Conservation (phyloP, 2,888 invertebrate species). For the Sinhomidia bicolor region DNA sequence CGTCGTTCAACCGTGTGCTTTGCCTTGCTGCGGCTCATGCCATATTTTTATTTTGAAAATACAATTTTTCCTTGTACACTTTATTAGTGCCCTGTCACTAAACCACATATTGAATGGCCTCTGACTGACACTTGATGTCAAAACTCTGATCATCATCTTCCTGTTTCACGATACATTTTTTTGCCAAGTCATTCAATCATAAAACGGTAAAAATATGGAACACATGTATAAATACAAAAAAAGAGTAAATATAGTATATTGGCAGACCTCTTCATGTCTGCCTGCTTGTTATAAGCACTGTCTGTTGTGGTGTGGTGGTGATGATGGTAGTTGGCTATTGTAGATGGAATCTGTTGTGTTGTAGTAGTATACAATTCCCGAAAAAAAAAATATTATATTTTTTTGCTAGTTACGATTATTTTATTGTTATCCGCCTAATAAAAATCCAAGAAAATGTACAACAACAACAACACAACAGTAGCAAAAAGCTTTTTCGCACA, state of each 20-base stretch:
- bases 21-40: background rate
- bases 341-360: too few relatives aligned
- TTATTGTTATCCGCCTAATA: conserved; percentile 42
- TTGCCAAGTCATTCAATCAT: conserved; percentile 64
- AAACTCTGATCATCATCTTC: conserved; percentile 58
- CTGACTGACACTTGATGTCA: conserved; percentile 68
- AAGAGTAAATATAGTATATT: too few relatives aligned
- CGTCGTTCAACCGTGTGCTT: too few relatives aligned
- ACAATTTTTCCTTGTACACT: background rate
- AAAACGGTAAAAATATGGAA: conserved; percentile 61
- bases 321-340: too few relatives aligned
- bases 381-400: conserved; percentile 33
- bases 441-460: conserved; percentile 29
- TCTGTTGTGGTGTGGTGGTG: background rate
- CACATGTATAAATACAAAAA: conserved; percentile 8
- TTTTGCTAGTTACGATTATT: conserved; percentile 50
- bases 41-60: conserved; percentile 22
- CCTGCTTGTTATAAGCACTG: background rate
- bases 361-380: background rate
- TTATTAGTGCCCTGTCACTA: conserved; percentile 25
- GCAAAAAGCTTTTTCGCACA: background rate
- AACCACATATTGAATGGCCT: conserved; percentile 55
- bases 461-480: background rate
- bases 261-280: background rate
- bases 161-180: conserved; percentile 47